Percentiles rank a stretch among this genome's conserved stretches.
Conservation (phyloP, 1,140 invertebrate species). For the Drosophila grimshawi region DNA sequence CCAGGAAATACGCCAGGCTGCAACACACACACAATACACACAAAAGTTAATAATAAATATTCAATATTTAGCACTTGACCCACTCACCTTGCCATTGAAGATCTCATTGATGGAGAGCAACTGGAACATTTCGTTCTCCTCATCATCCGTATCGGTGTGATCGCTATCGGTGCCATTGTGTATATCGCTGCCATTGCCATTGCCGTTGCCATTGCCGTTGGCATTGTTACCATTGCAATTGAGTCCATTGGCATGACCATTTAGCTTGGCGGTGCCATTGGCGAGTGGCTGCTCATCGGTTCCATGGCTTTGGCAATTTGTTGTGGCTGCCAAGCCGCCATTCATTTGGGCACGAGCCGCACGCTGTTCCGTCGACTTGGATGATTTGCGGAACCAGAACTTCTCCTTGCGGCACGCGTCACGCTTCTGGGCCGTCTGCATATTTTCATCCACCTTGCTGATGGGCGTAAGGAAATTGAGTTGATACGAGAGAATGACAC, state of each 20-base stretch:
- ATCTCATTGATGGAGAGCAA: slow-evolving; percentile 97
- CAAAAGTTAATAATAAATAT: background rate
- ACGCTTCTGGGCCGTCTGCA: slow-evolving; percentile 96
- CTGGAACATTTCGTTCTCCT: slow-evolving; percentile 79
- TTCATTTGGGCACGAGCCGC: slow-evolving; percentile 56
- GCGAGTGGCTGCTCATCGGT: slow-evolving; percentile 25
- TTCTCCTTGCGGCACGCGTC: slow-evolving; percentile 93
- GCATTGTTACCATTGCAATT: slow-evolving; percentile 23
- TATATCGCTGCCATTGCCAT: slow-evolving; percentile 27
- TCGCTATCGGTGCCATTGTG: slow-evolving; percentile 70
- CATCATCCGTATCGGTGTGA: slow-evolving; percentile 74
- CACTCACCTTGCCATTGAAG: slow-evolving; percentile 96
- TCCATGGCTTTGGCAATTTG: slow-evolving; percentile 25
- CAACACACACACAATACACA: slow-evolving; percentile 27
- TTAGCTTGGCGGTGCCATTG: slow-evolving; percentile 60
- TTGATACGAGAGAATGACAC: slow-evolving; percentile 98
- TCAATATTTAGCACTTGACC: too few relatives aligned
- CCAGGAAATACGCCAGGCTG: slow-evolving; percentile 94
- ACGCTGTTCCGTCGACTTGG: slow-evolving; percentile 69
- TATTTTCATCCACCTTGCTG: slow-evolving; percentile 99
- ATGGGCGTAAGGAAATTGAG: slow-evolving; percentile 99
- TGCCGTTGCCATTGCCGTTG: slow-evolving; percentile 20
- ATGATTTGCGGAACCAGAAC: slow-evolving; percentile 96
- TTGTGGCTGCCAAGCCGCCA: slow-evolving; percentile 24
- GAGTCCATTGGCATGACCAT: slow-evolving; percentile 65